Percentiles rank a stretch among this genome's conserved stretches.
These are phyloP conservation scores for Teleogryllus oceanicus DNA, from an alignment of 2,888 invertebrate genomes.

Conservation along the genomic window DNA sequence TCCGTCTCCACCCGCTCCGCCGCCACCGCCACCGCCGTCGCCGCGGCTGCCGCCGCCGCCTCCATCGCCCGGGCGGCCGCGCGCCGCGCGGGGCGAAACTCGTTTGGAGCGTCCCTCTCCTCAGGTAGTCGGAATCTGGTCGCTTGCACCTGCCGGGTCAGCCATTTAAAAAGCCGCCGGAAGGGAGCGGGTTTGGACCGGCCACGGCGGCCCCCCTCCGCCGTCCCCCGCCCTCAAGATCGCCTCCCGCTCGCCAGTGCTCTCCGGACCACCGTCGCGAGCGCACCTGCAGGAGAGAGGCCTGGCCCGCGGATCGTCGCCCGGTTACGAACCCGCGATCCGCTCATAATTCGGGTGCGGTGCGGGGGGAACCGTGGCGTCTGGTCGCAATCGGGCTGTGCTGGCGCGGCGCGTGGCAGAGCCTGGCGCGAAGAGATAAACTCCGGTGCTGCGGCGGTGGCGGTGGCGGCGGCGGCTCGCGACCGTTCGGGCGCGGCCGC, in stretches of 20 bases:
- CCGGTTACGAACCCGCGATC: not conserved
- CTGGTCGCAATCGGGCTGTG: no score
- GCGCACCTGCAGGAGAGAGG: not conserved
- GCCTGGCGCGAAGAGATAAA: not conserved
- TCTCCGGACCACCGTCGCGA: no score
- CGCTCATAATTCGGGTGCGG: not conserved
- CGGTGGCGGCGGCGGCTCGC: not conserved
- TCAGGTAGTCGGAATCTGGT: constrained; percentile 18
- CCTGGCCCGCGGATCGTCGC: not conserved
- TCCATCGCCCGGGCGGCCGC: not conserved
- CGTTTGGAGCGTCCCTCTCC: constrained; percentile 6
- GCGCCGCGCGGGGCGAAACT: not conserved
- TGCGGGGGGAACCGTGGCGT: no score
- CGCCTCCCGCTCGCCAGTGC: no score
- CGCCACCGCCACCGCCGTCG: no score
- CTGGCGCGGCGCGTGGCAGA: not conserved
- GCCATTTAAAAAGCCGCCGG: not conserved
- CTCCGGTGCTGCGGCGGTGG: not conserved
- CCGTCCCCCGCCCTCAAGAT: not conserved
- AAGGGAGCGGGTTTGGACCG: not conserved
- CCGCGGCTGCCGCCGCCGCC: not conserved
- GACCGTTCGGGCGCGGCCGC: not conserved
- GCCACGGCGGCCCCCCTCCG: not conserved
- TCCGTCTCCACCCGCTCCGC: no score
- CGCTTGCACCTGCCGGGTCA: not conserved